Evolutionary conservation across 2,113 vertebrate species (phyloP), one percentile per base, ranked within the genome.

Genomic region (Ceuthmochares aereus): DNA sequence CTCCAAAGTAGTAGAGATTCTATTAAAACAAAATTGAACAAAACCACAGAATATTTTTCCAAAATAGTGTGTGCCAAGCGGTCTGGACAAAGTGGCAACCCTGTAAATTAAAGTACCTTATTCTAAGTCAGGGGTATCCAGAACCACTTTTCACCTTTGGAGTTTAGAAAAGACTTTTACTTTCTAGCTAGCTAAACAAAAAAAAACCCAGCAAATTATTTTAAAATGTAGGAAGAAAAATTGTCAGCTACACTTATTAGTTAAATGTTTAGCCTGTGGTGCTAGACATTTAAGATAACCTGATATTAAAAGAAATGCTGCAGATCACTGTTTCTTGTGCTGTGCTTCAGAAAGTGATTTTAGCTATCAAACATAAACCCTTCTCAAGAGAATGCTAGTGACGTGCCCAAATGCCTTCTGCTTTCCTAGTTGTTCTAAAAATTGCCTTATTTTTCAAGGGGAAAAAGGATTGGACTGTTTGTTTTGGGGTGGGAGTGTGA

Each of bases 371-470:
- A 72, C 32, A 55, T 32, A 90, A 90, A 77, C 40, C 10, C 29
- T 89, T 84, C 7, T 9, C 68, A 86, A 89, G 64, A 47, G 76
- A 86, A 78, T 52, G 86, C 16, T 58, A 42, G 42, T 75, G 86
- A 93, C 1, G 1, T 54, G 74, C 69, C 60, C 40, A 66, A 86
- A 70, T 81, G 73, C 59, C 56, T 92, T 83, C 80, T 94, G 45
- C 76, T 92, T 81, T 92, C 86, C 74, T 47, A n/a, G 51, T 27
- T 47, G 36, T 76, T 90, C 83, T 92, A 87, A 93, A 96, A 89
- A 75, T 89, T 84, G 18, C 52, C 52, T 78, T 74, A 7, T 84
- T 85, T 86, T 91, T 92, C 56, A 67, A 67, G 56, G 8, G 26
- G 42, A 78, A 43, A 89, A 63, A 14, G 30, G 42, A 84, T 56